Conservation (phyloP, 2,113 vertebrate genomes). For the Channa argus region DNA sequence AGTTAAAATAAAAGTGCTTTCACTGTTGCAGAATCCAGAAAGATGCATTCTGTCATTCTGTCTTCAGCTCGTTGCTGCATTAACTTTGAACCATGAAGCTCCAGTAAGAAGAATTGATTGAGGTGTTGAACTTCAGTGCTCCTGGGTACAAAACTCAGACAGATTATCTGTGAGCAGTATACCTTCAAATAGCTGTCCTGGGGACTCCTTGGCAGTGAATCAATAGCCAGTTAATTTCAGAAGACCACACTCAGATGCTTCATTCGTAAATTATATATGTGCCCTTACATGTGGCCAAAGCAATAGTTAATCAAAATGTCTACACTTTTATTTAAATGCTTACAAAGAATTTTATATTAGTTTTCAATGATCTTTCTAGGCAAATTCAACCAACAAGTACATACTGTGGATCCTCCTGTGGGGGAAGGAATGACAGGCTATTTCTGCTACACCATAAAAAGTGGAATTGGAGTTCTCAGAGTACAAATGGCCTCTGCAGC, state of each 20-base stretch:
- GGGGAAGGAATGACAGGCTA: conserved; percentile 41
- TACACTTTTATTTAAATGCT: no score
- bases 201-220: conserved; percentile 53
- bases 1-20: conserved; percentile 9
- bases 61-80: conserved; percentile 48
- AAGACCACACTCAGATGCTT: conserved; percentile 43
- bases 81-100: conserved; percentile 28
- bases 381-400: conserved; percentile 17
- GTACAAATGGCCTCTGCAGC: conserved; percentile 55
- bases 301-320: no score
- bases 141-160: conserved; percentile 37
- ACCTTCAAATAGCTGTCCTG: conserved; percentile 67
- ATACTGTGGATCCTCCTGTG: conserved; percentile 10
- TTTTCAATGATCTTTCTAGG: background rate
- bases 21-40: background rate
- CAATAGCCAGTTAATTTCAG: conserved; percentile 73
- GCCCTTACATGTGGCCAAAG: background rate
- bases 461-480: conserved; percentile 45
- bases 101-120: conserved; percentile 58
- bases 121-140: conserved; percentile 62
- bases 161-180: conserved; percentile 58
- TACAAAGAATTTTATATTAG: no score
- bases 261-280: conserved; percentile 11
- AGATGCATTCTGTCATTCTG: conserved; percentile 27
- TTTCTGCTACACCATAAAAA: conserved; percentile 55